These are phyloP conservation scores for Tetraneura akinire DNA, from an alignment of 1,140 invertebrate genomes.

Conservation along the genomic window DNA sequence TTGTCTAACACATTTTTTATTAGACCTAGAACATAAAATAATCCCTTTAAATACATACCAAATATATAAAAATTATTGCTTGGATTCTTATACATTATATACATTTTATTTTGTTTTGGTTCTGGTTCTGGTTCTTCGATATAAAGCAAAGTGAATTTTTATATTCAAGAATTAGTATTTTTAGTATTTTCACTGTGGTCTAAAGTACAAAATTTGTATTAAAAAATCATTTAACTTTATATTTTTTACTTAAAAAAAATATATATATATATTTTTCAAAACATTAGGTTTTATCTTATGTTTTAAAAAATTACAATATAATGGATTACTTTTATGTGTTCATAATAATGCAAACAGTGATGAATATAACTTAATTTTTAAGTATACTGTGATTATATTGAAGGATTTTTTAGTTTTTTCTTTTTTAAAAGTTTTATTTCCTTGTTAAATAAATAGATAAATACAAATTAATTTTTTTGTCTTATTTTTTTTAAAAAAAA, in stretches of 20 bases:
- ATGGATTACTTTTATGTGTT: not conserved
- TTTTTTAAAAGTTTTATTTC: not conserved
- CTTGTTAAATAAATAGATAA: not conserved
- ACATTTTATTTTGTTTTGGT: constrained; percentile 13
- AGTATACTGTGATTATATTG: not conserved
- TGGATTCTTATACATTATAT: not conserved
- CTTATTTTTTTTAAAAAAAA: not conserved
- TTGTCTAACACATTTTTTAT: constrained; percentile 18
- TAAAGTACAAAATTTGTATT: not conserved
- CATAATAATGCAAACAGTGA: not conserved
- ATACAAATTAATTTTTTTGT: not conserved
- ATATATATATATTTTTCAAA: not conserved
- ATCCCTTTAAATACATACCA: constrained; percentile 17
- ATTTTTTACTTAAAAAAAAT: not conserved
- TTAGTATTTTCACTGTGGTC: not conserved
- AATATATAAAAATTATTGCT: constrained; percentile 24
- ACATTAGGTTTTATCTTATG: not conserved
- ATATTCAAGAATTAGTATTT: not conserved
- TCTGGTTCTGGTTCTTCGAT: constrained; percentile 43
- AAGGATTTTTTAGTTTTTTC: not conserved
- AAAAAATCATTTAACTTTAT: not conserved
- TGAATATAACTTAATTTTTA: constrained; percentile 26
- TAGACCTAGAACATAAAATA: constrained; percentile 34
- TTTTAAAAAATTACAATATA: not conserved
- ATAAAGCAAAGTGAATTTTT: not conserved